Percentiles rank a stretch among this genome's conserved stretches.
Conservation (phyloP, 2,113 vertebrate genomes). For the Saimiri boliviensis region DNA sequence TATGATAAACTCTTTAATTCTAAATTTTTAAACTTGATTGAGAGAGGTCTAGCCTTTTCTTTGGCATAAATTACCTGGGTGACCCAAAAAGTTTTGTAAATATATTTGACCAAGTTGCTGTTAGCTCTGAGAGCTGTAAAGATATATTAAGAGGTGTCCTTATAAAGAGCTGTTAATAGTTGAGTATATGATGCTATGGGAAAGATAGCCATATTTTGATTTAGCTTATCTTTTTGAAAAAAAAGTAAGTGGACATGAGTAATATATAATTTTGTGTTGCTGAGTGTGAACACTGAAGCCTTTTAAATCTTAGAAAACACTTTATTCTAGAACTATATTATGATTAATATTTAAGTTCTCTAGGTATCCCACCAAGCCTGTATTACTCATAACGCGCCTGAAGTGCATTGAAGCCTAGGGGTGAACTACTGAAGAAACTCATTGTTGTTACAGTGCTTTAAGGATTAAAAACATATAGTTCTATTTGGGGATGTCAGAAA, state of each 20-base stretch:
- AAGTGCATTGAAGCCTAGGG: neutral
- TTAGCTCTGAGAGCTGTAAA: neutral
- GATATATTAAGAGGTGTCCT: neutral
- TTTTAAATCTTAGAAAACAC: slow-evolving; percentile 24
- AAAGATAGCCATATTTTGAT: neutral
- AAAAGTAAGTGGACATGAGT: neutral
- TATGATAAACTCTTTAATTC: neutral
- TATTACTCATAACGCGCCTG: neutral
- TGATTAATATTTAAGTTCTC: neutral
- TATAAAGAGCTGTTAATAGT: neutral
- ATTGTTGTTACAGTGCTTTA: neutral
- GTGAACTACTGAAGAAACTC: neutral
- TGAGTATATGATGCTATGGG: neutral
- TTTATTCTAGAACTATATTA: neutral
- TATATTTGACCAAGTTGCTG: neutral
- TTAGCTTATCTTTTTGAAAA: neutral
- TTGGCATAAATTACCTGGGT: neutral
- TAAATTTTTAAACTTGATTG: neutral
- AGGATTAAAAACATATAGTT: neutral
- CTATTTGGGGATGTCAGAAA: neutral
- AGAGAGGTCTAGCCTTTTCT: neutral
- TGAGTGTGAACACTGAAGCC: neutral
- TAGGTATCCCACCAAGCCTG: neutral
- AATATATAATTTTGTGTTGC: neutral
- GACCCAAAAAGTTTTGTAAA: neutral